These are phyloP conservation scores for Aythya baeri DNA, from an alignment of 2,113 vertebrate species.

Conservation along the genomic window DNA sequence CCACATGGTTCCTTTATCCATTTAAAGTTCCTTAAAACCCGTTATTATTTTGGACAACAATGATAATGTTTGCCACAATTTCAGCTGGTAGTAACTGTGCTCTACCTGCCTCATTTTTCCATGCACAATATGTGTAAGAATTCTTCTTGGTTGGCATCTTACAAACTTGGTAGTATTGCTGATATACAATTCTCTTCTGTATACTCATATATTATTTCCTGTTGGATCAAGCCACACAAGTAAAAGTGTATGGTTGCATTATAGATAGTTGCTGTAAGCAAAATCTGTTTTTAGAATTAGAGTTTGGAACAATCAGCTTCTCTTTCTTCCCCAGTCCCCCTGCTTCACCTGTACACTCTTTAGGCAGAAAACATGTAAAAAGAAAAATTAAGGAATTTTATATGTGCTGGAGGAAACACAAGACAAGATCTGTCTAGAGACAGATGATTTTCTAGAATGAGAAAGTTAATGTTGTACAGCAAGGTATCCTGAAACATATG, in stretches of 20 bases:
- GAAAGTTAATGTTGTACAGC: background rate
- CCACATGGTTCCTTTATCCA: background rate
- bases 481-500: background rate
- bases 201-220: background rate
- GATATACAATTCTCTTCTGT: background rate
- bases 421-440: background rate
- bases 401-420: background rate
- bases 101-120: background rate
- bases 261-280: background rate
- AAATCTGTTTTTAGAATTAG: background rate
- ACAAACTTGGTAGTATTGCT: background rate
- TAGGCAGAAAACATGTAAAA: background rate
- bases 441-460: background rate
- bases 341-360: background rate
- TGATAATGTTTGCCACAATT: background rate
- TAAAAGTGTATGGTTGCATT: background rate
- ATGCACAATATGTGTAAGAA: background rate
- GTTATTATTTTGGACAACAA: background rate
- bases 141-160: background rate
- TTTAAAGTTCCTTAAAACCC: background rate
- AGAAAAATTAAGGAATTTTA: background rate
- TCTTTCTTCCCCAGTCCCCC: background rate
- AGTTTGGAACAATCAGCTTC: background rate
- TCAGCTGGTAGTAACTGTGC: background rate
- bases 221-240: background rate